Conservation (phyloP, 37 sponge, comb jelly and placozoan genomes). For the Axinella damicornis region DNA sequence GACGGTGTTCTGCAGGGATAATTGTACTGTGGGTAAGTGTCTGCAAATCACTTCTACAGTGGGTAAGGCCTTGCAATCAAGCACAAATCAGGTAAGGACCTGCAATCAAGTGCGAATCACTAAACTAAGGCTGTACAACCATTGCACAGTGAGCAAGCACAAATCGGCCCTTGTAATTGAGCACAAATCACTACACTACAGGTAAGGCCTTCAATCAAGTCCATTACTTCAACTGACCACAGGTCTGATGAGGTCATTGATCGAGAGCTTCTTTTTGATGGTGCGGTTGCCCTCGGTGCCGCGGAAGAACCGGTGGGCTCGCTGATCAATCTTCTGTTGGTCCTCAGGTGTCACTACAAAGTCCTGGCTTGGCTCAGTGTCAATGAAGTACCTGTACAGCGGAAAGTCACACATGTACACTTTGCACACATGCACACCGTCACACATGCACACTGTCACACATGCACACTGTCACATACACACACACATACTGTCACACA, state of each 20-base stretch:
- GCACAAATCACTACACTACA: no score
- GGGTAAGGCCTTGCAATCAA: slow-evolving; percentile 18
- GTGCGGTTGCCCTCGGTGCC: slow-evolving; percentile 35
- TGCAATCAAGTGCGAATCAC: no score
- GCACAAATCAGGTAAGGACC: no score
- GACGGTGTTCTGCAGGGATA: not conserved
- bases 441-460: not conserved
- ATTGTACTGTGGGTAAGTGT: slow-evolving; percentile 25
- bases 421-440: not conserved
- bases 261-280: slow-evolving; percentile 61
- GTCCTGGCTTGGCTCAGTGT: slow-evolving; percentile 12
- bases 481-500: no score
- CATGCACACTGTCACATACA: no score
- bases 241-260: slow-evolving; percentile 58
- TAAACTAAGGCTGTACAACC: no score
- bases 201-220: no score
- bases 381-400: slow-evolving; percentile 44
- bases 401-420: not conserved
- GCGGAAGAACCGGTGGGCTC: slow-evolving; percentile 59
- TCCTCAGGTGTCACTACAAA: slow-evolving; percentile 37
- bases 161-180: no score
- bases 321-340: slow-evolving; percentile 44
- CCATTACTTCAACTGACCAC: slow-evolving; percentile 21
- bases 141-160: not conserved
- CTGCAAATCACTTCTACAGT: no score